These are phyloP conservation scores for Emys orbicularis DNA, from an alignment of 2,797 vertebrate genomes.

Conservation along the genomic window DNA sequence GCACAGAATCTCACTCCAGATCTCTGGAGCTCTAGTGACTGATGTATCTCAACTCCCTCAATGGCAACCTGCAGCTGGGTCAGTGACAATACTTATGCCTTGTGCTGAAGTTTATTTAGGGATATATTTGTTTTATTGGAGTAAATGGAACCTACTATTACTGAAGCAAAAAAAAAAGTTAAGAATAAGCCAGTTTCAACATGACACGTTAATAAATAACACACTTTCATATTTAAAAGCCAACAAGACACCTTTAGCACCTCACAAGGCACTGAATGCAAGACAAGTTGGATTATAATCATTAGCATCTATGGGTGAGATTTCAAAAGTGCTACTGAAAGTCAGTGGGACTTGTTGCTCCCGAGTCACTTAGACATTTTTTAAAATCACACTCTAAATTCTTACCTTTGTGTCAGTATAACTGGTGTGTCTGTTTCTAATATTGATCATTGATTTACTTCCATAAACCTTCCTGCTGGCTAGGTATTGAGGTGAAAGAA, in stretches of 20 bases:
- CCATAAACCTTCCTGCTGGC: conserved; percentile 41
- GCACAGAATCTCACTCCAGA: neutral
- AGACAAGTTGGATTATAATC: neutral
- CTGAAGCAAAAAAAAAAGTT: neutral
- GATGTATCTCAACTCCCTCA: neutral
- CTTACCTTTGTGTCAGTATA: conserved; percentile 72
- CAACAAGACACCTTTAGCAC: neutral
- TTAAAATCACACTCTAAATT: neutral
- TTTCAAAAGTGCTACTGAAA: neutral
- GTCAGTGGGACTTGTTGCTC: neutral
- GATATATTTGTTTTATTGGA: neutral
- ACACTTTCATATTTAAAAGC: neutral
- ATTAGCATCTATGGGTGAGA: neutral
- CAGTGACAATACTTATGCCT: neutral
- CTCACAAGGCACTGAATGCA: neutral
- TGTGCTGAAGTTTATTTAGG: neutral
- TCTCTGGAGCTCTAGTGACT: neutral
- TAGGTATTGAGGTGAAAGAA: conserved; percentile 1
- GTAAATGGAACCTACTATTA: neutral
- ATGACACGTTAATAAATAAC: neutral
- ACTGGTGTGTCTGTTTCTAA: neutral
- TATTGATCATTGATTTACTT: conserved; percentile 44
- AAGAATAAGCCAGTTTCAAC: neutral
- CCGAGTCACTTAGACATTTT: neutral
- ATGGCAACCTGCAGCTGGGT: no score